Evolutionary conservation across 2,888 invertebrate species (phyloP).

Genomic region (Colostygia pectinataria): DNA sequence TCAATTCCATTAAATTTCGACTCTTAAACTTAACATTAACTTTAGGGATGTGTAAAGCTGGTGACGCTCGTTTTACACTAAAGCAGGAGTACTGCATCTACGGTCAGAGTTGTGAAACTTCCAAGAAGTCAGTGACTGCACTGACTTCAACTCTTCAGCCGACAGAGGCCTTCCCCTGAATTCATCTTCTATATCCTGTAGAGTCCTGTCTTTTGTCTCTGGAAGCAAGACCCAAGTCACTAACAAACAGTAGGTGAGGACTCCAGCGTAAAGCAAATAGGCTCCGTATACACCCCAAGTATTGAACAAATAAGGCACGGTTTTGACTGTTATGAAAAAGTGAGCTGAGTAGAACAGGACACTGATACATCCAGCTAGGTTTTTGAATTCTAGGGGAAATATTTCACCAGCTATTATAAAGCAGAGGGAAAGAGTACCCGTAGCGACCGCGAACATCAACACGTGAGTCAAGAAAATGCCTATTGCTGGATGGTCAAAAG

Average conservation of each 20-base stretch:
- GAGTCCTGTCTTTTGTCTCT: slow-evolving; percentile 67
- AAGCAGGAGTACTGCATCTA: slow-evolving; percentile 47
- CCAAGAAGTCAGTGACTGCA: slow-evolving; percentile 51
- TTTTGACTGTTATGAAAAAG: slow-evolving; percentile 62
- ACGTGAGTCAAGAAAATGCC: slow-evolving; percentile 29
- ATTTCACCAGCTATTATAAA: slow-evolving; percentile 86
- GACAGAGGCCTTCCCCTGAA: slow-evolving; percentile 56
- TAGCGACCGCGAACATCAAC: slow-evolving; percentile 38
- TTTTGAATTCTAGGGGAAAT: slow-evolving; percentile 79
- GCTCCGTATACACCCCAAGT: slow-evolving; percentile 56
- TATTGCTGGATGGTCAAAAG: slow-evolving; percentile 38
- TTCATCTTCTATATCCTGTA: slow-evolving; percentile 70
- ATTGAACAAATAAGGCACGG: slow-evolving; percentile 52
- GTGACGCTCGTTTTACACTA: slow-evolving; percentile 41
- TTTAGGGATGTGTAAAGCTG: too few relatives aligned
- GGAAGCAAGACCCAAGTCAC: slow-evolving; percentile 57
- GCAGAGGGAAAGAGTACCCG: slow-evolving; percentile 70
- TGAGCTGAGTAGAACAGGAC: slow-evolving; percentile 58
- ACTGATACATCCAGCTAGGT: slow-evolving; percentile 65
- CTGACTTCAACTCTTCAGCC: slow-evolving; percentile 50
- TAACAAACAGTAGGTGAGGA: slow-evolving; percentile 54
- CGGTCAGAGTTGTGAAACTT: slow-evolving; percentile 44
- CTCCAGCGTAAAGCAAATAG: slow-evolving; percentile 50
- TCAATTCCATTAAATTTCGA: too few relatives aligned
- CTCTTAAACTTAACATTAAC: too few relatives aligned